Evolutionary conservation across 2,113 vertebrate genomes (phyloP).

Genomic region (Mesembrinibis cayennensis): DNA sequence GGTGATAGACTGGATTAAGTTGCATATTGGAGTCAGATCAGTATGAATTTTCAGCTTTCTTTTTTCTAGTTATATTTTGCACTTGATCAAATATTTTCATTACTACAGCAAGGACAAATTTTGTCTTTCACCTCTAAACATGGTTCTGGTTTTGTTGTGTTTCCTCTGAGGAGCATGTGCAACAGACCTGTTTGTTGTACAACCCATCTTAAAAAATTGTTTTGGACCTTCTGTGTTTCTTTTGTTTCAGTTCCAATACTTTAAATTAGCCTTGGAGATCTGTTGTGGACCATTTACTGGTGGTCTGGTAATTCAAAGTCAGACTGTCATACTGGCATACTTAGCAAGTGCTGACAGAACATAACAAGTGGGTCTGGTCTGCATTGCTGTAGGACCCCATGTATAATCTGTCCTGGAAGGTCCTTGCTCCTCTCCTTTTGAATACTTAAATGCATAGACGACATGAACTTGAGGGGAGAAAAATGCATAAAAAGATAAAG

Average conservation of each 20-base stretch:
- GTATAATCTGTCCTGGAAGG: not conserved
- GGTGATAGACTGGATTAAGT: not conserved
- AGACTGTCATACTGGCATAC: not conserved
- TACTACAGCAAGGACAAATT: not conserved
- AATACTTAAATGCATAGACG: not conserved
- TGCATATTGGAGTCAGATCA: not conserved
- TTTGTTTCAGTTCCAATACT: not conserved
- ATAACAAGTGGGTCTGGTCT: not conserved
- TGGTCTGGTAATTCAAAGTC: not conserved
- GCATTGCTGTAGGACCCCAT: not conserved
- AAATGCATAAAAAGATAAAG: not conserved
- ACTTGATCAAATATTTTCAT: not conserved
- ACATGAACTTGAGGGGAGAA: not conserved
- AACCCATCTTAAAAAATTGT: not conserved
- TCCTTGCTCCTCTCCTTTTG: not conserved
- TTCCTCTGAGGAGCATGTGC: not conserved
- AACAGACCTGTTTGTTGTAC: not conserved
- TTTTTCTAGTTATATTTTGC: not conserved
- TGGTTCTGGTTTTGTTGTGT: not conserved
- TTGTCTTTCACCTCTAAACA: not conserved
- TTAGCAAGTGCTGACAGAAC: not conserved
- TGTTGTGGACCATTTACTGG: not conserved
- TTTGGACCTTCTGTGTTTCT: not conserved
- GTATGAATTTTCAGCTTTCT: not conserved
- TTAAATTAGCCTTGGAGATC: not conserved